A percentile compares a stretch with the other conserved stretches of the same genome.
Conservation (phyloP, 2,888 invertebrate genomes). For the Abrostola tripartita region DNA sequence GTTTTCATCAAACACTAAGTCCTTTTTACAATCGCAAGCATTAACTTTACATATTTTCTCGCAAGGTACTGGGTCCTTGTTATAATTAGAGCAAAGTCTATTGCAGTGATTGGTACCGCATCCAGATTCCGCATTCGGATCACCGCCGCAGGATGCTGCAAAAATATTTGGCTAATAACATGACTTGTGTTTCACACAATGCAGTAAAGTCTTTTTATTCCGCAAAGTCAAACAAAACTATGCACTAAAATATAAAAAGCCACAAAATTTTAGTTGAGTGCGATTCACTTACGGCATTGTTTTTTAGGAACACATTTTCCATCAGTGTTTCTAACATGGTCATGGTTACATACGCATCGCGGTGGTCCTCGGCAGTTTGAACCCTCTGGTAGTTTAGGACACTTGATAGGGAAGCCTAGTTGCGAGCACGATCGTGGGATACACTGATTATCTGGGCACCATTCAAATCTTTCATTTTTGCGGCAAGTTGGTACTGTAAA, state of each 20-base stretch:
- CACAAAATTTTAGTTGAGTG: not conserved
- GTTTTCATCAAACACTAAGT: slow-evolving; percentile 50
- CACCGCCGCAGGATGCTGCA: slow-evolving; percentile 56
- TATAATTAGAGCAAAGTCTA: slow-evolving; percentile 47
- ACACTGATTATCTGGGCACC: slow-evolving; percentile 45
- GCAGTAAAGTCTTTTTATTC: not conserved
- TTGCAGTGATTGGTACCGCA: slow-evolving; percentile 55
- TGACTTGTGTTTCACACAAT: no score
- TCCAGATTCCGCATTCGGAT: slow-evolving; percentile 54
- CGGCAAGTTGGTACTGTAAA: slow-evolving; percentile 34
- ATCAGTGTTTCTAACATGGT: slow-evolving; percentile 19
- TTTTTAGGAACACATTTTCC: slow-evolving; percentile 53
- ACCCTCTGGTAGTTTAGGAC: slow-evolving; percentile 16
- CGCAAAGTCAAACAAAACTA: not conserved
- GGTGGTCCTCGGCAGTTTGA: slow-evolving; percentile 15
- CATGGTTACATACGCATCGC: slow-evolving; percentile 29
- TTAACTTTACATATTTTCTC: slow-evolving; percentile 42
- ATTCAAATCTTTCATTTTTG: slow-evolving; percentile 43
- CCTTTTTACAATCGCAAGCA: slow-evolving; percentile 57
- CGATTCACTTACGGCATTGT: slow-evolving; percentile 53
- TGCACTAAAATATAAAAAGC: not conserved
- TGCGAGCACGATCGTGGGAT: slow-evolving; percentile 37
- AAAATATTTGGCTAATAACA: not conserved
- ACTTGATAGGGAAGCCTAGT: slow-evolving; percentile 38
- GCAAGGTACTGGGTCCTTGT: slow-evolving; percentile 34